Evolutionary conservation across 1,140 invertebrate species (phyloP).

Genomic region (Medauroidea extradentata): DNA sequence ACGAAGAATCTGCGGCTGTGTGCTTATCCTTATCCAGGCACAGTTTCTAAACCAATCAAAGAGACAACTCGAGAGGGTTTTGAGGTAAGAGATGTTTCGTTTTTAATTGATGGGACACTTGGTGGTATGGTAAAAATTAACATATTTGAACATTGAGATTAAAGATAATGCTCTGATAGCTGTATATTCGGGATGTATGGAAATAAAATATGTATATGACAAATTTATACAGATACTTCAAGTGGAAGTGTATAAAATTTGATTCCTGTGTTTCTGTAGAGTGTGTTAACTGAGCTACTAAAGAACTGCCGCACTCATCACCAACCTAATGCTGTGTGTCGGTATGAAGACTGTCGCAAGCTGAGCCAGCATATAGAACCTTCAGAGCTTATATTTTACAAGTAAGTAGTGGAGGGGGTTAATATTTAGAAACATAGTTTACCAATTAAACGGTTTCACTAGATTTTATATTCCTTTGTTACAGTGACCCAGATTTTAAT

Average conservation of each 20-base stretch:
- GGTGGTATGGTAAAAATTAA: no score
- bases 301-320: conserved; percentile 8
- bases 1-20: conserved; percentile 8
- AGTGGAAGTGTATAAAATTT: no score
- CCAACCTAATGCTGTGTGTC: conserved; percentile 16
- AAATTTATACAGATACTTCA: no score
- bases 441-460: neutral
- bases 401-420: conserved; percentile 1
- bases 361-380: conserved; percentile 18
- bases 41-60: conserved; percentile 4
- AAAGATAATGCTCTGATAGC: no score
- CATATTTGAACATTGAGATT: no score
- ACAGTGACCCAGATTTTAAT: conserved; percentile 20
- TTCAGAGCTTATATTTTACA: conserved; percentile 16
- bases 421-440: neutral
- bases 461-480: conserved; percentile 7
- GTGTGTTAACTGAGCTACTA: conserved; percentile 3
- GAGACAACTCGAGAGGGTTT: conserved; percentile 16
- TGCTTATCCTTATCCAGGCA: no score
- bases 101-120: no score
- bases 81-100: conserved; percentile 10
- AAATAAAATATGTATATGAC: no score
- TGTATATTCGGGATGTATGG: no score
- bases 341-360: conserved; percentile 16
- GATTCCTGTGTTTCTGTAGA: no score